Evolutionary conservation across 1,140 invertebrate species (phyloP), one percentile per base, ranked within the genome.

Genomic region (Macrobrachium nipponense): DNA sequence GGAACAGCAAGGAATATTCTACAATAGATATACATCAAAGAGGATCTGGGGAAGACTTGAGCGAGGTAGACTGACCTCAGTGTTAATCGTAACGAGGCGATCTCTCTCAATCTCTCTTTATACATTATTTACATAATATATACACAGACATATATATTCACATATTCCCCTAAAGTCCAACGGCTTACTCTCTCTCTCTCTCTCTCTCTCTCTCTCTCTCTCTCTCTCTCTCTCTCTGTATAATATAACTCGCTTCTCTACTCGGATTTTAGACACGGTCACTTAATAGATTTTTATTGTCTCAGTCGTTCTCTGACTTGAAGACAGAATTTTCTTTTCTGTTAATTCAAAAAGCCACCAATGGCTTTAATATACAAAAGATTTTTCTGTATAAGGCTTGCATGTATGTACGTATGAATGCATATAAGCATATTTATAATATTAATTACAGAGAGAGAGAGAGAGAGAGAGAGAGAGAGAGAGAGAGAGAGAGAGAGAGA

Each of bases 401-500:
- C 44, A 77, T 59, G 60, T 44, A 77, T 77, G n/a, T 77, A 77
- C 23, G 58, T 58, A 58, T 51, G 20, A 58, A 77, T 51, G 20
- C 44, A 77, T 20, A 77, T 6, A 77, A 12, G 60, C 43, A 77
- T 51, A 77, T 51, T 60, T 51, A 51, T 51, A 59, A 77, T 23
- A 77, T 77, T 23, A 77, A n/a, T n/a, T 23, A 60, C 11, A 77
- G 18, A 58, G 36, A 59, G 75, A 59, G 23, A 60, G 23, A 20
- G 75, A 51, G 43, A 58, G 66, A 58, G 70, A 43, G 70, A 43
- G 70, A 23, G 68, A 75, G 80, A 61, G 59, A 72, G 66, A 72
- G 43, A 60, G 64, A 81, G 66, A 81, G 80, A 72, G 64, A 72
- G 66, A 59, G 80, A 81, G 79, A 68, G 62, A 68, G 79, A 58